Base-by-base conservation (phyloP, 2,797 vertebrate species). In the Cuculus canorus region DNA sequence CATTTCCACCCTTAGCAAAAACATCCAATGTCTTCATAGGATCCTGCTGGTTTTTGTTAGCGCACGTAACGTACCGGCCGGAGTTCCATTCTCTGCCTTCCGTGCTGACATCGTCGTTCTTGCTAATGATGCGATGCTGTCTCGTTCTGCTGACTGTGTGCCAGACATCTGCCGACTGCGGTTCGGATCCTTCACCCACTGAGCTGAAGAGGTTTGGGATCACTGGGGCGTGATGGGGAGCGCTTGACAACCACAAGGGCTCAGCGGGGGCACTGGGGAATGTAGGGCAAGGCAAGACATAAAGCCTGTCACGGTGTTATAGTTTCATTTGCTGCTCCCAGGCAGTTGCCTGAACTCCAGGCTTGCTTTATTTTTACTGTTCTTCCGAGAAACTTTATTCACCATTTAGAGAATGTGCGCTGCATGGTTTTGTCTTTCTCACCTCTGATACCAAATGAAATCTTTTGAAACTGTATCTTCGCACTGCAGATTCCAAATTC, bases 181-280 rank as follows among this genome's bases (percentile, higher is more conserved):
- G 23, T 27, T 87, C 0, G 7, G 70, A 9, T 86, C 48, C 32
- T 88, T 69, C 90, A 66, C 91, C 76, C 83, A 69, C 90, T 37
- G 94, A 92, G 87, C 87, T 83, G 89, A 54, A 19, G 91, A 61
- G 73, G 32, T 93, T 75, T 39, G 83, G 86, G 83, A 85, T 88
- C 94, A 82, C 70, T 91, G 92, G 92, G 93, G 63, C 92, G 56
- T 80, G 77, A 92, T 60, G 80, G 47, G 90, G 93, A 93, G 89
- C 82, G 54, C 91, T 96, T 59, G 87, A 70, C 80, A 96, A 73
- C 79, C 91, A 82, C 73, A 78, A 75, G 78, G 73, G 18, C 88
- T 57, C 83, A 81, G 85, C 77, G 57, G 95, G 92, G 84, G n/a
- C 23, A 64, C 61, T 25, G 45, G 37, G 71, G 56, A 64, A 94